Evolutionary conservation across 1,140 invertebrate species (phyloP).

Genomic region (Plodia interpunctella): DNA sequence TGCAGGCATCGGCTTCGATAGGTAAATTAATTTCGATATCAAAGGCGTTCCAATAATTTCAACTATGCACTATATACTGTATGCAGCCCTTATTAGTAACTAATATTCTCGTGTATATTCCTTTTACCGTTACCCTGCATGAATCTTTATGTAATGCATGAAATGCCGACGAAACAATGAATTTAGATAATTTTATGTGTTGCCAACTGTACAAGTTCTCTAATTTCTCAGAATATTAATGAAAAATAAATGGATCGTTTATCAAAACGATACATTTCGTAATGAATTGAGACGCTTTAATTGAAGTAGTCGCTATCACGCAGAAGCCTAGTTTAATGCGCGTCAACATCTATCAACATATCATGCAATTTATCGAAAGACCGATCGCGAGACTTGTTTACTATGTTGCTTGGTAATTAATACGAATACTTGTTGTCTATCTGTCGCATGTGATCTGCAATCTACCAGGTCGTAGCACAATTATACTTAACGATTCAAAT

Average conservation of each 20-base stretch:
- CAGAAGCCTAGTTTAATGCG: not conserved
- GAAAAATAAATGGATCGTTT: not conserved
- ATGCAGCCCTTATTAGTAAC: no score
- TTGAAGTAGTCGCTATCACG: not conserved
- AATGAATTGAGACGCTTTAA: not conserved
- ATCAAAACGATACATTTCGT: not conserved
- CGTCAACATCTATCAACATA: not conserved
- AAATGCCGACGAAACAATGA: no score
- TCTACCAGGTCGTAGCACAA: not conserved
- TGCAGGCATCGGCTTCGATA: no score
- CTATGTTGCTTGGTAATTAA: constrained; percentile 5
- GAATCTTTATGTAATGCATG: no score
- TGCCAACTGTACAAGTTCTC: no score
- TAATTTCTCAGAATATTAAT: no score
- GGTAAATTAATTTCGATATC: no score
- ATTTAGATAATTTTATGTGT: no score
- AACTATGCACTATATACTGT: no score
- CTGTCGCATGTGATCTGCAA: not conserved
- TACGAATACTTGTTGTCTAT: constrained; percentile 4
- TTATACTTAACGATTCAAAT: not conserved
- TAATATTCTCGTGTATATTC: no score
- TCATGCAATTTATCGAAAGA: not conserved
- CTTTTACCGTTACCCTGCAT: no score
- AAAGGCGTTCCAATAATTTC: no score
- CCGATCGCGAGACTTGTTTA: not conserved